These are phyloP conservation scores for Hapalemur alaotrensis DNA, from an alignment of 2,797 vertebrate species.

Conservation along the genomic window DNA sequence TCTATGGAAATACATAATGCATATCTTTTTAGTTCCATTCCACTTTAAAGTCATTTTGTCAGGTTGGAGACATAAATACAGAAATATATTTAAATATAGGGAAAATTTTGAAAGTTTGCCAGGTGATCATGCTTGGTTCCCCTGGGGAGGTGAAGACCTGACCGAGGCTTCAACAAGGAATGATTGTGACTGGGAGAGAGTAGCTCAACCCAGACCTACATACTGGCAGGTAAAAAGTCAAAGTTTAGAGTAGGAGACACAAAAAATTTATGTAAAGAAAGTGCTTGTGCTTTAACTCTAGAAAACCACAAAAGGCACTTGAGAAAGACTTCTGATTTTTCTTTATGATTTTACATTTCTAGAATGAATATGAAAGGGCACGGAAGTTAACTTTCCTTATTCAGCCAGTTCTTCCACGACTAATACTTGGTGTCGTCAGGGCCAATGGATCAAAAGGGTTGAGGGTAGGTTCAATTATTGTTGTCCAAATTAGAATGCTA, in stretches of 20 bases:
- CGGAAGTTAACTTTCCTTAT: not conserved
- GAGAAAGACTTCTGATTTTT: not conserved
- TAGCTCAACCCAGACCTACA: not conserved
- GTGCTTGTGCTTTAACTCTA: not conserved
- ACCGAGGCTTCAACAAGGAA: not conserved
- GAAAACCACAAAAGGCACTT: not conserved
- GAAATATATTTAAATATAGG: not conserved
- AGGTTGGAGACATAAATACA: not conserved
- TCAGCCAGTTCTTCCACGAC: not conserved
- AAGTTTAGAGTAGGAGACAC: not conserved
- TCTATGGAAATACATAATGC: not conserved
- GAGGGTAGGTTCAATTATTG: not conserved
- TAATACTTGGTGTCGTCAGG: not conserved
- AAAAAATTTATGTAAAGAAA: constrained; percentile 13
- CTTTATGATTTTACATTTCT: constrained; percentile 21
- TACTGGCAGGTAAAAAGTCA: not conserved
- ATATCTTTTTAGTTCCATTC: not conserved
- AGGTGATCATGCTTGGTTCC: not conserved
- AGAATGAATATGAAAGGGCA: not conserved
- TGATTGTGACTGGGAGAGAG: not conserved
- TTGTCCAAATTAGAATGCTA: not conserved
- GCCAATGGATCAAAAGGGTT: not conserved
- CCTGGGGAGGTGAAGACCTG: not conserved
- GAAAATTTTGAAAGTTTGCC: not conserved
- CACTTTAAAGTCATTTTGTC: not conserved